Conservation (phyloP, 2,888 invertebrate species). For the Drosophila percnosoma region DNA sequence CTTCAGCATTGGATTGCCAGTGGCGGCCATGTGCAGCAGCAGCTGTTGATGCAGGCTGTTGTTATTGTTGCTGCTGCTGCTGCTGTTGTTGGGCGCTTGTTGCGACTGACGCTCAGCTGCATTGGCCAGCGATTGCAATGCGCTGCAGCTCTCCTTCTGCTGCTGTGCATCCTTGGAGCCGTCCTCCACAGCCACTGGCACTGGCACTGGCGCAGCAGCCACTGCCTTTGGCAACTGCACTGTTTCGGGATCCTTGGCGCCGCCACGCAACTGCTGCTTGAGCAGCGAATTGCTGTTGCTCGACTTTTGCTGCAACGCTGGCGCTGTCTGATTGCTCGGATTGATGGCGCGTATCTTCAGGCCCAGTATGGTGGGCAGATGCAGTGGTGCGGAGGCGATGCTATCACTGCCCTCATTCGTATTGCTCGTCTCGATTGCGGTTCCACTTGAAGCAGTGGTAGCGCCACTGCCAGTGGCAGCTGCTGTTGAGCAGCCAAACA, state of each 20-base stretch:
- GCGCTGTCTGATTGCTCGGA: conserved; percentile 38
- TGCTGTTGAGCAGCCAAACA: conserved; percentile 72
- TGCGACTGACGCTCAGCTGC: conserved; percentile 79
- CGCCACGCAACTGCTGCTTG: conserved; percentile 82
- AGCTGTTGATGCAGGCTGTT: conserved; percentile 81
- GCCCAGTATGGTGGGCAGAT: conserved; percentile 81
- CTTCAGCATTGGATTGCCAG: conserved; percentile 73
- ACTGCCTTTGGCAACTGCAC: conserved; percentile 13
- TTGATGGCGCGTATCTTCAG: conserved; percentile 78
- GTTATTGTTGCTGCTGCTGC: conserved; percentile 39
- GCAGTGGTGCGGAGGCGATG: conserved; percentile 50
- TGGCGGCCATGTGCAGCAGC: conserved; percentile 82
- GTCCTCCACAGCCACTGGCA: conserved; percentile 39
- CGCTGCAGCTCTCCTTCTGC: conserved; percentile 62
- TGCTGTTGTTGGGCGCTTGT: conserved; percentile 59
- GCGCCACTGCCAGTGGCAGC: conserved; percentile 24
- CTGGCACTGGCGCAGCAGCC: conserved; percentile 10
- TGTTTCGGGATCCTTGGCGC: conserved; percentile 73
- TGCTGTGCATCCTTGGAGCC: conserved; percentile 24
- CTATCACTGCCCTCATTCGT: conserved; percentile 42
- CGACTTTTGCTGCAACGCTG: conserved; percentile 30
- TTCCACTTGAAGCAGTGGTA: conserved; percentile 9
- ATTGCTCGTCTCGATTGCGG: neutral
- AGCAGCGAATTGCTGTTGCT: conserved; percentile 76
- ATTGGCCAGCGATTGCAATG: conserved; percentile 79